phyloP scores from a whole-genome alignment of 2,888 invertebrate species.

The Trachelus iudaicus region DNA sequence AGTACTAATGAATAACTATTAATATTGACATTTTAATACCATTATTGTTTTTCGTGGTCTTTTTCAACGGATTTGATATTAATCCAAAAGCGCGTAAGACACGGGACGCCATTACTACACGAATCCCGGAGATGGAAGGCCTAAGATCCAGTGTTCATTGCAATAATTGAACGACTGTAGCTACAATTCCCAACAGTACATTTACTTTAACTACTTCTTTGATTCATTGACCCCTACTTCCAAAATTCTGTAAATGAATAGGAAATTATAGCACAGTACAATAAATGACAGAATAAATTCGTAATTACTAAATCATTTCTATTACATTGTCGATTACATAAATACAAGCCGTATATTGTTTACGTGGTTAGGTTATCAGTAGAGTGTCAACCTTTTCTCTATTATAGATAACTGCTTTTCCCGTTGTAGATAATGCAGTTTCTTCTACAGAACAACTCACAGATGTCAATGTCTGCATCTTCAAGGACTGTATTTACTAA shows the following conservation, averaged over 20 bases:
- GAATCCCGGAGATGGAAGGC: neutral
- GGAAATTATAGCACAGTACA: neutral
- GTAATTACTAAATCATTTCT: neutral
- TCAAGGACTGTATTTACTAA: neutral
- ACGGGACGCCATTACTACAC: conserved; percentile 43
- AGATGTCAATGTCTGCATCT: neutral
- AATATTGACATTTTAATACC: neutral
- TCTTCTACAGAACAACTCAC: neutral
- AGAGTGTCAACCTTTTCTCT: neutral
- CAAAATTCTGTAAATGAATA: neutral
- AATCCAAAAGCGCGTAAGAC: conserved; percentile 35
- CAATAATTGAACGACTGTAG: neutral
- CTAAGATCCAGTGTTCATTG: neutral
- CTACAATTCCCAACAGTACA: neutral
- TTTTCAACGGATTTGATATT: conserved; percentile 30
- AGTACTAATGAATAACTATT: neutral
- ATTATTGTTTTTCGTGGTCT: conserved; percentile 22
- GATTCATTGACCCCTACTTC: neutral
- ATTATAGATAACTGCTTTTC: neutral
- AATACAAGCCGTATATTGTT: neutral
- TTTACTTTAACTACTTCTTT: neutral
- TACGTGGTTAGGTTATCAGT: neutral
- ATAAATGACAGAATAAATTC: neutral
- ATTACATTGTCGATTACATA: neutral
- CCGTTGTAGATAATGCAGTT: neutral